Base-by-base conservation (phyloP, 2,888 invertebrate species). In the Diadegma fenestrale region DNA sequence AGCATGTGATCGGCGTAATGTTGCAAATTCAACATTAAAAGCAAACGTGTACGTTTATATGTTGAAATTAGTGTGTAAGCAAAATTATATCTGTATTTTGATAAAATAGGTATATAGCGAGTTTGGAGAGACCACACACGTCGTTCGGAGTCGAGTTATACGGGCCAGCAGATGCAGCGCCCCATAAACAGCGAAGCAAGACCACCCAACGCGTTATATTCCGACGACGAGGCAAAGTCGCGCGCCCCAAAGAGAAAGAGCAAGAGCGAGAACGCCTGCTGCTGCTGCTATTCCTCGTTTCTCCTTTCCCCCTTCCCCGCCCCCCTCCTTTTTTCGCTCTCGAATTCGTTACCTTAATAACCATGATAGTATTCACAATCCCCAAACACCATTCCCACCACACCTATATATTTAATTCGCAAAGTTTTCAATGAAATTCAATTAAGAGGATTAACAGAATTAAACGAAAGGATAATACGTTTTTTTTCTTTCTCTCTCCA, bases 171-270 rank as follows among this genome's bases (percentile, higher is more conserved):
- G 91, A 91, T 92, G 92, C 91, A 91, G 91, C 92, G 93, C 91
- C 91, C 93, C 93, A 92, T 93, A 93, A 93, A 93, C 92, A 93
- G 92, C 92, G 90, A 91, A 90, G 87, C 89, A 89, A 58, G 93
- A 93, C 93, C 93, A 93, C 93, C 93, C 93, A 93, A 91, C 92
- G 89, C 90, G 93, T 87, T 84, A 58, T 72, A 85, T 82, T 84
- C 81, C 75, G 66, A 75, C 80, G 85, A 85, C 80, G 85, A 85
- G 61, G 82, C 79, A 71, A 80, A 82, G 80, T 76, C 66, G 72
- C 72, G 51, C 58, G 58, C 58, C 30, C 48, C 8, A 37, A 58
- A 78, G 78, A 78, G 73, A 68, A 54, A 66, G 66, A 14, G 43
- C 14, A 41, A 33, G 37, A 43, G 43, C 37, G 54, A 61, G 63